These are phyloP conservation scores for Salminus brasiliensis DNA, from an alignment of 2,113 vertebrate genomes.

Conservation along the genomic window DNA sequence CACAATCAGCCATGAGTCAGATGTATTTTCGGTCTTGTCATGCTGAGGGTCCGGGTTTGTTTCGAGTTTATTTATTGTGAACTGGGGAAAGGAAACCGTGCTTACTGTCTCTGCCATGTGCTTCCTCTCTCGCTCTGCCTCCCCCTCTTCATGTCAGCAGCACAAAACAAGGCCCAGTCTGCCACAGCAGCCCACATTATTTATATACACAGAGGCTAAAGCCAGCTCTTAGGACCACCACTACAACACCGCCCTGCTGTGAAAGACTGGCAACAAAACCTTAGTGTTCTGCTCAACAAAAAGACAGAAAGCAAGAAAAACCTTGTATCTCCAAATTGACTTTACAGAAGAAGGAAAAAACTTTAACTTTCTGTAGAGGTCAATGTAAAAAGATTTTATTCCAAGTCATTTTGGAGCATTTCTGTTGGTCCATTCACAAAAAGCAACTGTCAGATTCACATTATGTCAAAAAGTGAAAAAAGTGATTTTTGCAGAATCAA, in stretches of 20 bases:
- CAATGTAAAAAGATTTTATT: no score
- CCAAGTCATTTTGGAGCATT: no score
- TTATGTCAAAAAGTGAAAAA: no score
- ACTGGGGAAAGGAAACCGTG: conserved; percentile 37
- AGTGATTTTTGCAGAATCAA: no score
- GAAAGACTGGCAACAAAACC: neutral
- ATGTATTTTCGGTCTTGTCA: conserved; percentile 8
- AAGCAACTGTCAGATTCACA: no score
- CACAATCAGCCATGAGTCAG: neutral
- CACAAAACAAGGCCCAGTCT: neutral
- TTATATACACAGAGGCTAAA: neutral
- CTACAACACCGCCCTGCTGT: neutral
- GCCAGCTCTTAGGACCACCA: neutral
- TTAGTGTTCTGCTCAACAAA: neutral
- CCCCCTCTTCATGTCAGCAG: conserved; percentile 3
- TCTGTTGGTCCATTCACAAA: no score
- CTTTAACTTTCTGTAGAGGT: no score
- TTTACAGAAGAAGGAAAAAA: no score
- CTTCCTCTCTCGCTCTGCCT: conserved; percentile 45
- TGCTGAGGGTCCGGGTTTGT: conserved; percentile 4
- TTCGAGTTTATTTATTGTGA: neutral
- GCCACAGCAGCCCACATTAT: neutral
- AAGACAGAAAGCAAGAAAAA: no score
- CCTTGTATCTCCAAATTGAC: no score
- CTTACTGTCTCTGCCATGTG: conserved; percentile 27